A percentile compares a stretch with the other conserved stretches of the same genome.
Conservation (phyloP, 2,888 invertebrate species). For the Frankliniella intonsa region DNA sequence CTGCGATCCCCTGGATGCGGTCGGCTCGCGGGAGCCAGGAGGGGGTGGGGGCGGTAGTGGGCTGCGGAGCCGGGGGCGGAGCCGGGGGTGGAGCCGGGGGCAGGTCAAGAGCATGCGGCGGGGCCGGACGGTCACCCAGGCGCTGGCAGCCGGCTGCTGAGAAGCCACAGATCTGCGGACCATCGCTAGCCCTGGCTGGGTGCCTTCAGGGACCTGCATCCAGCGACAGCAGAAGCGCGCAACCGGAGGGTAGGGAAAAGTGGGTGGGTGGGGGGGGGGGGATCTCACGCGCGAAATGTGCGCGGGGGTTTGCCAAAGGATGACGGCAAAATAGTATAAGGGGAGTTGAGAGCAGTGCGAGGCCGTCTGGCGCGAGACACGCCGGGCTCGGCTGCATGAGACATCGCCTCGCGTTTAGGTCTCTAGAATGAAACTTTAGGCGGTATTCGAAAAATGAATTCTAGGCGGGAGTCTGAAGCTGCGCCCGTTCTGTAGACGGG, state of each 20-base stretch:
- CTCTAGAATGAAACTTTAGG: not conserved
- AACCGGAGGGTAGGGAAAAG: too few species aligned
- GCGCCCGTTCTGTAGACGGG: too few species aligned
- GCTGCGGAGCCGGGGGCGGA: not conserved
- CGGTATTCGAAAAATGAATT: too few species aligned
- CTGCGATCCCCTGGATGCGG: not conserved
- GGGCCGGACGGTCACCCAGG: conserved; percentile 5
- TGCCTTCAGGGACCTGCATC: conserved; percentile 4
- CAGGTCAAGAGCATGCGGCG: conserved; percentile 23
- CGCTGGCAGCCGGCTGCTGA: conserved; percentile 17
- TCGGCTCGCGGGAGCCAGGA: not conserved
- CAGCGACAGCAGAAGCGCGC: not conserved
- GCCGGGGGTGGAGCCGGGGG: not conserved
- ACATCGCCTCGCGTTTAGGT: not conserved
- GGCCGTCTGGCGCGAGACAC: too few species aligned
- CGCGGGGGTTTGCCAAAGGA: not conserved
- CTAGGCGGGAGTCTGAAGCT: too few species aligned
- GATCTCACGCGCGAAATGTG: not conserved
- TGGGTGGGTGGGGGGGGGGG: not conserved
- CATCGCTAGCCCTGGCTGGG: conserved; percentile 14
- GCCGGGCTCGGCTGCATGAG: not conserved
- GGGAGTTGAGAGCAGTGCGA: too few species aligned
- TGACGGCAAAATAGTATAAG: too few species aligned
- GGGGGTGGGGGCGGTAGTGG: not conserved
- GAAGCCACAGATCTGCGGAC: conserved; percentile 19